A percentile compares a stretch with the other conserved stretches of the same genome.
These are phyloP conservation scores for Drosophila cardini DNA, from an alignment of 1,140 invertebrate genomes.

Conservation along the genomic window DNA sequence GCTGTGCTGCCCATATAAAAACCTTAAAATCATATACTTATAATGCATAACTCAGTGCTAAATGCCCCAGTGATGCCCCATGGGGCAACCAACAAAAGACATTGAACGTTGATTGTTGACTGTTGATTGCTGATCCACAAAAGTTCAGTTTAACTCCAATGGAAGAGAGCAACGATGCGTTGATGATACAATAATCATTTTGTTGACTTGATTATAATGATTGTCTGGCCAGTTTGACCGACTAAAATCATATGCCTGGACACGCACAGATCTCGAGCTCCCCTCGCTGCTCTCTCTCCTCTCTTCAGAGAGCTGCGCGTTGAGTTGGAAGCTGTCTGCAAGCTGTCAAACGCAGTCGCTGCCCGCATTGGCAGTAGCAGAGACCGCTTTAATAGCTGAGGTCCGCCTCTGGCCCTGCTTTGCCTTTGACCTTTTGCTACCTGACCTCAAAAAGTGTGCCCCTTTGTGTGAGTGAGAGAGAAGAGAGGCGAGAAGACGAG, in stretches of 20 bases:
- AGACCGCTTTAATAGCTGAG: not conserved
- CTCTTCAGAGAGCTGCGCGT: slow-evolving; percentile 45
- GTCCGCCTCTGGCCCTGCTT: slow-evolving; percentile 38
- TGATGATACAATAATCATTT: slow-evolving; percentile 45
- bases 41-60: slow-evolving; percentile 59
- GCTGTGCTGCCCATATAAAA: slow-evolving; percentile 32
- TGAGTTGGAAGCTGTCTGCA: slow-evolving; percentile 75
- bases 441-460: slow-evolving; percentile 29
- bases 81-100: not conserved
- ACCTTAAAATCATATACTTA: slow-evolving; percentile 29
- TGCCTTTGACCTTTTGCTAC: slow-evolving; percentile 53
- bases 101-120: not conserved
- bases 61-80: slow-evolving; percentile 48
- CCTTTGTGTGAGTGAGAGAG: not conserved
- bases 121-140: slow-evolving; percentile 13
- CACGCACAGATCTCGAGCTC: slow-evolving; percentile 41
- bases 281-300: not conserved
- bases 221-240: slow-evolving; percentile 25
- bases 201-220: slow-evolving; percentile 52
- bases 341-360: slow-evolving; percentile 61
- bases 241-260: slow-evolving; percentile 37
- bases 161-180: slow-evolving; percentile 20
- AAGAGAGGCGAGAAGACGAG: not conserved
- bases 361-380: slow-evolving; percentile 16
- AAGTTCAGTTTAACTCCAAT: slow-evolving; percentile 11